phyloP scores from a whole-genome alignment of 2,797 vertebrate genomes.

The Pangasius krempfi region DNA sequence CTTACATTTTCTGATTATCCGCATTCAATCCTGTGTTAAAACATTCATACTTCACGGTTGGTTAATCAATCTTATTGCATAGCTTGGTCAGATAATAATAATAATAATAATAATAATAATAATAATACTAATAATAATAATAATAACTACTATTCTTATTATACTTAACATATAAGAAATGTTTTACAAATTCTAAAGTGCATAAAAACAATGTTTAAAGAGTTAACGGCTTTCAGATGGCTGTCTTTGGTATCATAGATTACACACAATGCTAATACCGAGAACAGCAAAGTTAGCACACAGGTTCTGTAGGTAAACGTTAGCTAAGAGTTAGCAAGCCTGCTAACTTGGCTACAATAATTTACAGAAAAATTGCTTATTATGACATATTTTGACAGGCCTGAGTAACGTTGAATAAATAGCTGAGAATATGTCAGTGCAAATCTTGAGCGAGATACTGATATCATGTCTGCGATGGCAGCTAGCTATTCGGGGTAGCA shows the following conservation, averaged over 20 bases:
- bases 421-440: background rate
- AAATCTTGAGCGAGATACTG: background rate
- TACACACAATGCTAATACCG: background rate
- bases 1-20: background rate
- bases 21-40: background rate
- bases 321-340: background rate
- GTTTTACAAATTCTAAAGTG: background rate
- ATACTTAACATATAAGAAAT: background rate
- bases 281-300: background rate
- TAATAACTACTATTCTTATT: no score
- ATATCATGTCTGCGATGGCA: background rate
- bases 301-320: background rate
- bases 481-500: background rate
- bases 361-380: background rate
- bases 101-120: background rate
- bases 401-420: background rate
- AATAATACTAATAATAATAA: background rate
- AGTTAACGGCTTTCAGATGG: background rate
- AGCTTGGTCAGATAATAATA: background rate
- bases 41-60: background rate
- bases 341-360: background rate
- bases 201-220: background rate
- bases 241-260: background rate
- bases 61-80: background rate
- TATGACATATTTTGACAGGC: background rate